Percentiles rank a stretch among this genome's conserved stretches.
These are phyloP conservation scores for Acanthurus tractus DNA, from an alignment of 2,797 vertebrate genomes.

Conservation along the genomic window DNA sequence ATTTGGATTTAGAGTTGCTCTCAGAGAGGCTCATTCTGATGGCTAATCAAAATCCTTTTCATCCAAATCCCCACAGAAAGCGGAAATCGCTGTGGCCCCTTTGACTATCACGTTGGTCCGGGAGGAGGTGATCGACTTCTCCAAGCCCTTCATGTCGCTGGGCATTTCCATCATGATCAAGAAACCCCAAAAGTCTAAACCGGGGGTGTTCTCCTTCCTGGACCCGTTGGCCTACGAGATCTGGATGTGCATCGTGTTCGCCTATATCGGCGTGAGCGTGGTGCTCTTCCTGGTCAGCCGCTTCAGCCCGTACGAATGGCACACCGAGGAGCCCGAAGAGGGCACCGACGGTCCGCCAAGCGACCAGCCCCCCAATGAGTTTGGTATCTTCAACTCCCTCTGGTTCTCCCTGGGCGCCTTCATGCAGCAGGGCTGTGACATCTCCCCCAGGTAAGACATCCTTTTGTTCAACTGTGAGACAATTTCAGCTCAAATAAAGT, in stretches of 20 bases:
- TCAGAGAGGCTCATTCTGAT: conserved; percentile 15
- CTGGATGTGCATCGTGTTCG: conserved; percentile 99
- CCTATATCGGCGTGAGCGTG: conserved; percentile 99
- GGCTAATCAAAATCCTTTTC: conserved; percentile 43
- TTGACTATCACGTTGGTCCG: conserved; percentile 97
- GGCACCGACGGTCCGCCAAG: conserved; percentile 94
- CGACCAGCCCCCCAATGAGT: conserved; percentile 97
- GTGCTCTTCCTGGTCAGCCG: conserved; percentile 99
- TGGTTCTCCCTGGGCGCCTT: conserved; percentile 98
- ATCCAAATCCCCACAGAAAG: conserved; percentile 87
- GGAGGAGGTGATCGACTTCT: conserved; percentile 98
- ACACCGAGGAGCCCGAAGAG: conserved; percentile 96
- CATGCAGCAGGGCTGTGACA: conserved; percentile 98
- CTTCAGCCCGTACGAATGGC: conserved; percentile 99
- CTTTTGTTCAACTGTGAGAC: neutral
- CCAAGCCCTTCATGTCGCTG: conserved; percentile 97
- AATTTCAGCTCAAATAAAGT: neutral
- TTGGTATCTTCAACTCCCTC: conserved; percentile 98
- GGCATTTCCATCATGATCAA: conserved; percentile 99
- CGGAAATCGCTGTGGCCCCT: conserved; percentile 97
- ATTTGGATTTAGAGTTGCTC: conserved; percentile 24
- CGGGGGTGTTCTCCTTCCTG: conserved; percentile 98
- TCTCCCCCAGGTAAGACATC: conserved; percentile 86
- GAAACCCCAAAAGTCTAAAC: conserved; percentile 99
- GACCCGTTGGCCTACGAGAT: conserved; percentile 99